These are phyloP conservation scores for Dendrocincla fuliginosa DNA, from an alignment of 2,797 vertebrate species.

Conservation along the genomic window DNA sequence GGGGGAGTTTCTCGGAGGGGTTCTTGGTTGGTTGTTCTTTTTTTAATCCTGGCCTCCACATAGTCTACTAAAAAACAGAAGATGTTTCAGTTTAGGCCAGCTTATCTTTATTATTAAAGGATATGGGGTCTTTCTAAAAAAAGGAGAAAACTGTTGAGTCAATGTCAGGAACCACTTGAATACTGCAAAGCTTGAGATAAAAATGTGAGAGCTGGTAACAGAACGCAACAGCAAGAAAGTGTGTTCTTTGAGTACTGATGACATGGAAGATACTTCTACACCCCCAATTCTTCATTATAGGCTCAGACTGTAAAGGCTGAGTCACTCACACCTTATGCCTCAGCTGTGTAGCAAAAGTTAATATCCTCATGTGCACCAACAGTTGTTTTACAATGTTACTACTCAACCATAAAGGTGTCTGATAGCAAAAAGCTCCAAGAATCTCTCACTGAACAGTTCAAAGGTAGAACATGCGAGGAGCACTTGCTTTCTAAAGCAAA, in stretches of 20 bases:
- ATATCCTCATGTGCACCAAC: neutral
- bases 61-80: neutral
- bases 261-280: neutral
- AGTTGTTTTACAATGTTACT: neutral
- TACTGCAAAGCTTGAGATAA: neutral
- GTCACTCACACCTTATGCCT: neutral
- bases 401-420: neutral
- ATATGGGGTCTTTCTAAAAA: neutral
- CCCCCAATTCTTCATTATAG: neutral
- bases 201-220: neutral
- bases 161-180: neutral
- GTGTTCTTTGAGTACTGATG: neutral
- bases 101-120: neutral
- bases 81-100: accelerated
- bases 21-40: neutral
- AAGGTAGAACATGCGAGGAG: neutral
- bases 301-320: neutral
- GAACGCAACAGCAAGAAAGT: neutral
- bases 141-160: neutral
- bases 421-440: neutral
- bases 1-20: too few species aligned
- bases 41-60: neutral
- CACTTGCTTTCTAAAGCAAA: neutral
- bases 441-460: neutral
- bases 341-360: neutral